Evolutionary conservation across 2,113 vertebrate species (phyloP), one percentile per base, ranked within the genome.

Genomic region (Lynx canadensis): DNA sequence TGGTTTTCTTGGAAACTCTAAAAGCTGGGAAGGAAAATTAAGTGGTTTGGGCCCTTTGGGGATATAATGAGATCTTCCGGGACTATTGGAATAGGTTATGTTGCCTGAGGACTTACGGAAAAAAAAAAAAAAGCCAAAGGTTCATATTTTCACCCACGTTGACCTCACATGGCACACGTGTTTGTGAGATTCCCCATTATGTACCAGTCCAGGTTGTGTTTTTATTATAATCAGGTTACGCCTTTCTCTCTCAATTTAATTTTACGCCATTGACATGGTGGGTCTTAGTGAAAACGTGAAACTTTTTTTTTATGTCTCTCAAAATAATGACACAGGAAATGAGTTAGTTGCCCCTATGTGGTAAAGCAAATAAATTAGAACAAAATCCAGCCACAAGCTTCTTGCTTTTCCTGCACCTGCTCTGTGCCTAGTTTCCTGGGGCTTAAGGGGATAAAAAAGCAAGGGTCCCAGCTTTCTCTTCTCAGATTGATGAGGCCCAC

Each of bases 1-100:
- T 97, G 95, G 98, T 98, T 98, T 98, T 98, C 97, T 92, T 98
- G 96, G 88, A 97, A 98, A 97, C 93, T 97, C 98, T 97, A 97
- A 98, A 98, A 96, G 82, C 87, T 85, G 68, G 41, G 65, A 96
- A 88, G n/a, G 21, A 89, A 94, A 96, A 96, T 94, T 79, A 97
- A 96, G n/a, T 95, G 83, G 86, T 96, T 98, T 97, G 88, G 65
- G 68, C 82, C 95, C 97, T 98, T 98, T 98, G 96, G 97, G 97
- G 95, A 96, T 98, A 98, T 98, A 98, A 98, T 98, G 97, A 97
- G 94, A 98, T 98, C 98, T 98, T 97, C 94, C 91, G 74, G 96
- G 97, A 97, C 98, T 98, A 97, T 97, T 97, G 97, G 95, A 97
- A 92, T 96, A 97, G 94, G 95, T 98, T 97, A 96, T 96, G 90